Percentiles rank a stretch among this genome's conserved stretches.
These are phyloP conservation scores for Acleris cristana DNA, from an alignment of 2,888 invertebrate species.

Conservation along the genomic window DNA sequence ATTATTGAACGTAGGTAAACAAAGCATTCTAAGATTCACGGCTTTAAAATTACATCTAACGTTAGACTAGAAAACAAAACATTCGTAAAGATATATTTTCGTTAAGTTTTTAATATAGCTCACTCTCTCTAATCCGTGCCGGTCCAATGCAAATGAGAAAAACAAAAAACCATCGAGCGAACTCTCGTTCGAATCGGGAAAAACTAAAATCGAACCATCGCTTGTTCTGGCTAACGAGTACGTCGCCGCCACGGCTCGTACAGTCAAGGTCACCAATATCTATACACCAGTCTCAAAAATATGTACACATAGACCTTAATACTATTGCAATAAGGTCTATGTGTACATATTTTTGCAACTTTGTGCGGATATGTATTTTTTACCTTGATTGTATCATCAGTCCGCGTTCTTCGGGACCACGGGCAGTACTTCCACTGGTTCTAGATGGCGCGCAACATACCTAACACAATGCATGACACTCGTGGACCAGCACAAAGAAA, in stretches of 20 bases:
- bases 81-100: conserved; percentile 65
- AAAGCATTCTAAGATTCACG: conserved; percentile 50
- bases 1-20: conserved; percentile 59
- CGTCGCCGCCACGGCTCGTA: no score
- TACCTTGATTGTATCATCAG: background rate
- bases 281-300: no score
- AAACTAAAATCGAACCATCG: conserved; percentile 68
- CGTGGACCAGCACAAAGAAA: conserved; percentile 65
- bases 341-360: no score
- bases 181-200: conserved; percentile 51
- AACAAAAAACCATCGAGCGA: conserved; percentile 63
- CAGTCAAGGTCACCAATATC: no score
- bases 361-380: no score
- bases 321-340: no score
- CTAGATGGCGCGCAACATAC: conserved; percentile 27
- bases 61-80: conserved; percentile 80
- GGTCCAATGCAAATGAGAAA: conserved; percentile 54
- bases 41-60: conserved; percentile 61
- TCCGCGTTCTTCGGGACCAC: background rate
- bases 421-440: background rate
- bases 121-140: conserved; percentile 57
- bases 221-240: conserved; percentile 53
- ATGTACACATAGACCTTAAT: no score
- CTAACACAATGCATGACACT: conserved; percentile 41
- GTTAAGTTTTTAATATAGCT: conserved; percentile 61